phyloP scores from a whole-genome alignment of 2,888 invertebrate species.

The Oligia fasciuncula region DNA sequence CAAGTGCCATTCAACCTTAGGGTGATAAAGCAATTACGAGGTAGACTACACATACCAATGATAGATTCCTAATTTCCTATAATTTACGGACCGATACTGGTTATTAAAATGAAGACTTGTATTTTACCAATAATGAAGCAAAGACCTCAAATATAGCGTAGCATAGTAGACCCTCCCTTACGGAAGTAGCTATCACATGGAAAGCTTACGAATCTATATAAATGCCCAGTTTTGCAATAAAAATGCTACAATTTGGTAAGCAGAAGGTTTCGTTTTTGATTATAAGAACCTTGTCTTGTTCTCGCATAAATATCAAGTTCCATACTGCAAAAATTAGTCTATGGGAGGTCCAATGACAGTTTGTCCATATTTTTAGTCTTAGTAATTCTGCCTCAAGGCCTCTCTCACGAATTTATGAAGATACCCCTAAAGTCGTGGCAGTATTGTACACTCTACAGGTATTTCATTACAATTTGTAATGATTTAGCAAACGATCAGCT shows the following conservation, averaged over 20 bases:
- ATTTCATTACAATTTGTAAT: constrained; percentile 27
- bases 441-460: background rate
- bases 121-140: too few relatives aligned
- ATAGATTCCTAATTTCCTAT: too few relatives aligned
- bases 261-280: background rate
- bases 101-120: too few relatives aligned
- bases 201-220: background rate
- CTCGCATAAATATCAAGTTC: background rate
- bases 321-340: background rate
- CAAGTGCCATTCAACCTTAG: background rate
- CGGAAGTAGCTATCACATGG: background rate
- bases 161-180: background rate
- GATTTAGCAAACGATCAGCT: constrained; percentile 37
- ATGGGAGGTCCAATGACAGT: constrained; percentile 11
- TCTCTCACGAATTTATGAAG: constrained; percentile 8
- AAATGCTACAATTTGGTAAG: background rate
- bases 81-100: too few relatives aligned
- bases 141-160: background rate
- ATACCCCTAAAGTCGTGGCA: background rate
- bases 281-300: background rate
- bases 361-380: constrained; percentile 4
- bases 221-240: background rate
- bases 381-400: constrained; percentile 14
- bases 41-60: background rate
- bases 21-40: background rate